Conservation (phyloP, 2,888 invertebrate species). For the Zelleria hepariella region DNA sequence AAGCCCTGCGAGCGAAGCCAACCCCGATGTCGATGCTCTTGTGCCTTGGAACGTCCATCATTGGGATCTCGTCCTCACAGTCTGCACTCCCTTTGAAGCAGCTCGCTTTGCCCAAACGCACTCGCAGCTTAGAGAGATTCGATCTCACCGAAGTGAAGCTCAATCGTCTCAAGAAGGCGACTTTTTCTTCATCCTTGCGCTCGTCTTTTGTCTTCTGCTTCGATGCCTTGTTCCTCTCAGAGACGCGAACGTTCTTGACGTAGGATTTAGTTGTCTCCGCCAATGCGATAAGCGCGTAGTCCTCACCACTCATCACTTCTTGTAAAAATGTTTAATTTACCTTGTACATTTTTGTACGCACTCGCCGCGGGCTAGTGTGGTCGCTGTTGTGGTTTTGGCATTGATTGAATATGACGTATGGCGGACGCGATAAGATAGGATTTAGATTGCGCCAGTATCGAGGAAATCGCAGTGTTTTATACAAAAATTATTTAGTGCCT, state of each 20-base stretch:
- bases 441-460: constrained; percentile 10
- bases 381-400: constrained; percentile 44
- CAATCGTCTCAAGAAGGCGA: constrained; percentile 27
- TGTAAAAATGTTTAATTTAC: background rate
- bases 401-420: constrained; percentile 63
- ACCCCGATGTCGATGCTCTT: constrained; percentile 59
- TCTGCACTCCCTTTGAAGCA: constrained; percentile 21
- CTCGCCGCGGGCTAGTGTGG: constrained; percentile 31
- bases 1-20: constrained; percentile 50
- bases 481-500: background rate
- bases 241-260: constrained; percentile 21
- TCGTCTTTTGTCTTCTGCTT: constrained; percentile 12
- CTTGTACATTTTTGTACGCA: constrained; percentile 31
- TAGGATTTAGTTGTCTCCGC: constrained; percentile 29
- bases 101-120: constrained; percentile 37
- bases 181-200: constrained; percentile 20
- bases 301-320: constrained; percentile 50
- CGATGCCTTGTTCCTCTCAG: background rate
- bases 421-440: constrained; percentile 43
- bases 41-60: constrained; percentile 46
- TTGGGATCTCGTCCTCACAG: constrained; percentile 38
- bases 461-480: constrained; percentile 3
- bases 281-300: constrained; percentile 30
- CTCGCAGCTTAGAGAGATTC: constrained; percentile 27
- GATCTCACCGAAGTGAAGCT: constrained; percentile 28